phyloP scores from a whole-genome alignment of 2,888 invertebrate species.

The Dilophus febrilis region DNA sequence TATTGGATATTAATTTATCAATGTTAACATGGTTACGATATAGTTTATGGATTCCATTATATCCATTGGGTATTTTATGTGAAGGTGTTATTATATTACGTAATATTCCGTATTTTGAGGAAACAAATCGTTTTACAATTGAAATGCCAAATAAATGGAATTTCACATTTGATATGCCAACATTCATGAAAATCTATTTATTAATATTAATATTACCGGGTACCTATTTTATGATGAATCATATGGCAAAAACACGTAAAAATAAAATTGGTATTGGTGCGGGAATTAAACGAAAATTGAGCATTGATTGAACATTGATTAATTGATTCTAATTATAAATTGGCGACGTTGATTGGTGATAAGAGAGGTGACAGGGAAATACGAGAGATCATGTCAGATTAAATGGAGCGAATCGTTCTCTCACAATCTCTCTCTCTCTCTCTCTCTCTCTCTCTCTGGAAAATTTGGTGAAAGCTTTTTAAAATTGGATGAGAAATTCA shows the following conservation, averaged over 20 bases:
- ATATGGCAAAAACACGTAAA: constrained; percentile 62
- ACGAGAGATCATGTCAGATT: too few relatives aligned
- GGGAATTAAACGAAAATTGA: too few relatives aligned
- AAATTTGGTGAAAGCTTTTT: too few relatives aligned
- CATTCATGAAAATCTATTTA: constrained; percentile 59
- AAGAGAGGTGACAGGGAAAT: too few relatives aligned
- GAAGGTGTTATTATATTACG: constrained; percentile 68
- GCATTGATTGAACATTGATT: too few relatives aligned
- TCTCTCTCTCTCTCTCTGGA: too few relatives aligned
- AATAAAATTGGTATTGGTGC: constrained; percentile 43
- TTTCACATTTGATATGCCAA: constrained; percentile 71
- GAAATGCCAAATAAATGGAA: constrained; percentile 72
- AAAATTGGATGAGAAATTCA: too few relatives aligned
- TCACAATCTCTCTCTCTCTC: too few relatives aligned
- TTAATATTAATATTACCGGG: constrained; percentile 59
- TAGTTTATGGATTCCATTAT: constrained; percentile 83
- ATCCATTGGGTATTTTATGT: constrained; percentile 76
- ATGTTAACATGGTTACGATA: constrained; percentile 84
- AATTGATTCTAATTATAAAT: too few relatives aligned
- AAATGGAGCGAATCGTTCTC: too few relatives aligned
- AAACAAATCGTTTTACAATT: constrained; percentile 57
- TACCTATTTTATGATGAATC: constrained; percentile 59
- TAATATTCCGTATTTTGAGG: constrained; percentile 79
- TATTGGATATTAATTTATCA: constrained; percentile 54
- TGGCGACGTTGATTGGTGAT: too few relatives aligned